phyloP scores from a whole-genome alignment of 2,797 vertebrate genomes.

The Zenarchopterus dispar region DNA sequence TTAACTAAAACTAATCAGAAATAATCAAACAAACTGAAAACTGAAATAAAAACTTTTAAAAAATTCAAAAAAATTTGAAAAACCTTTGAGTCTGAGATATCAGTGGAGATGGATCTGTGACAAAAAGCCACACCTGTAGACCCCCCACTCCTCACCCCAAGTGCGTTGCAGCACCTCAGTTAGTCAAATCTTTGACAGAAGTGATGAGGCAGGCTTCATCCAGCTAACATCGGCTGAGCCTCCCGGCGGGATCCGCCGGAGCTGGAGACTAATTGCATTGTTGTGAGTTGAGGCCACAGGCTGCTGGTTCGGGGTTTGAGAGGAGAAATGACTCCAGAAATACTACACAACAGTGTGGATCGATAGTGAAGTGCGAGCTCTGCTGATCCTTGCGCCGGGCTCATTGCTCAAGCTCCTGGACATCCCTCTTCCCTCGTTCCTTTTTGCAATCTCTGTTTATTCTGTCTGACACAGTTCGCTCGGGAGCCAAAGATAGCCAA shows the following conservation, averaged over 20 bases:
- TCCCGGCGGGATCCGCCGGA: slow-evolving; percentile 48
- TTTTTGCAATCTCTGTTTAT: slow-evolving; percentile 56
- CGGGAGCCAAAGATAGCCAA: slow-evolving; percentile 63
- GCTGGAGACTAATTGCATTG: slow-evolving; percentile 73
- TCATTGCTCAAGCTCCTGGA: slow-evolving; percentile 47
- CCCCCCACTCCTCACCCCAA: slow-evolving; percentile 40
- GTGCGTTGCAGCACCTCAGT: slow-evolving; percentile 49
- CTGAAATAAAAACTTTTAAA: no score
- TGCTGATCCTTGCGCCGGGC: slow-evolving; percentile 64
- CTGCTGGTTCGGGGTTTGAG: slow-evolving; percentile 62
- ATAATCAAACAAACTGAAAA: no score
- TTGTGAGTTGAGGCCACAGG: slow-evolving; percentile 43
- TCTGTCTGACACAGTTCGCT: slow-evolving; percentile 73
- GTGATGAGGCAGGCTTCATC: slow-evolving; percentile 69
- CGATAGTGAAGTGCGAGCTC: slow-evolving; percentile 71
- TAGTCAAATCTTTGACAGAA: slow-evolving; percentile 71
- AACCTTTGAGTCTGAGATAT: slow-evolving; percentile 23
- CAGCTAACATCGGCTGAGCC: slow-evolving; percentile 69
- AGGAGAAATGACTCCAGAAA: slow-evolving; percentile 68
- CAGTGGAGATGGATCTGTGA: slow-evolving; percentile 28
- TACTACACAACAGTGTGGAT: slow-evolving; percentile 63
- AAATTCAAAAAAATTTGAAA: no score
- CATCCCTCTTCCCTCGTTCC: slow-evolving; percentile 4
- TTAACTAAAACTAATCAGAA: no score
- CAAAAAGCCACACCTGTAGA: slow-evolving; percentile 27